phyloP scores from a whole-genome alignment of 2,797 vertebrate species.

The Diplodus puntazzo region DNA sequence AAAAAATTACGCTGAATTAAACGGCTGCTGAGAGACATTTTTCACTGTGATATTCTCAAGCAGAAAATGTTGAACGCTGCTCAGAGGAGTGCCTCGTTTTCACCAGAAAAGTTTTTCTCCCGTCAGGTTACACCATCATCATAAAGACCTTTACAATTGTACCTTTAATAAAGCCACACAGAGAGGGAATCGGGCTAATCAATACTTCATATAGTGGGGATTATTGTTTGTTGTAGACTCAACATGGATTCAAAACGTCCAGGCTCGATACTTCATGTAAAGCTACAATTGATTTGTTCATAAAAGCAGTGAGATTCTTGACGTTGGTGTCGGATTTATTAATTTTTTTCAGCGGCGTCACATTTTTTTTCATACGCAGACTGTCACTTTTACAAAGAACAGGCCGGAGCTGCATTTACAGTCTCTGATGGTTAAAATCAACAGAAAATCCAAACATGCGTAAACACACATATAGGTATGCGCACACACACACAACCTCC shows the following conservation, averaged over 20 bases:
- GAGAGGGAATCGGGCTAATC: slow-evolving; percentile 72
- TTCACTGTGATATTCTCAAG: slow-evolving; percentile 30
- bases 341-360: background rate
- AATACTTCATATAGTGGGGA: slow-evolving; percentile 81
- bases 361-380: slow-evolving; percentile 53
- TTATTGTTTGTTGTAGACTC: slow-evolving; percentile 78
- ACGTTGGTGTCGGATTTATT: slow-evolving; percentile 64
- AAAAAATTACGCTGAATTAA: slow-evolving; percentile 44
- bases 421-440: slow-evolving; percentile 58
- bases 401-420: slow-evolving; percentile 46
- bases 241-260: slow-evolving; percentile 72
- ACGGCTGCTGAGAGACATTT: slow-evolving; percentile 38
- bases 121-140: slow-evolving; percentile 65
- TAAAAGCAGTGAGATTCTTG: slow-evolving; percentile 68
- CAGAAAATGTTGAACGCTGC: slow-evolving; percentile 22
- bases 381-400: slow-evolving; percentile 54
- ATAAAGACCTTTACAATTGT: slow-evolving; percentile 77
- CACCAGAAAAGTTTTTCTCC: slow-evolving; percentile 65
- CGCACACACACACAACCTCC: slow-evolving; percentile 69
- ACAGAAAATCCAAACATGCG: slow-evolving; percentile 49
- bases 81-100: slow-evolving; percentile 23
- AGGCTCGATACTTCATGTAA: slow-evolving; percentile 72
- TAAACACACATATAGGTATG: slow-evolving; percentile 17
- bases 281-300: slow-evolving; percentile 77
- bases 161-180: slow-evolving; percentile 79